Base-by-base conservation (phyloP, 2,888 invertebrate species). In the Thecophora atra region DNA sequence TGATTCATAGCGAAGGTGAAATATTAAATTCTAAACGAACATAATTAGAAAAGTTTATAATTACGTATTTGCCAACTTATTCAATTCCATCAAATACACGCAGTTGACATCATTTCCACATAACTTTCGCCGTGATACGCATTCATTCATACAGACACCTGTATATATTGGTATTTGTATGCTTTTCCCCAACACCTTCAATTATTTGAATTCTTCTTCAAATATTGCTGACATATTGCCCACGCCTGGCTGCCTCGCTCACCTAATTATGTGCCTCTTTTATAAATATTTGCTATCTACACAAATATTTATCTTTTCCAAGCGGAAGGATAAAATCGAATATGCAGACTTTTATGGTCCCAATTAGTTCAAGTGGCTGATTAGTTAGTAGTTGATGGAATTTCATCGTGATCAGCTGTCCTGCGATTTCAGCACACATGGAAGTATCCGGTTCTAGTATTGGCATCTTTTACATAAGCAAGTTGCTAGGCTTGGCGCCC, bases 381-480 rank as follows among this genome's bases (percentile, higher is more conserved):
- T 66, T 52, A 28, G 52, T 66, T 52, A 66, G 47, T 66, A n/a
- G 7, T 19, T 17, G 28, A 17, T 19, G 30, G 28, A 52, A 30
- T 30, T 58, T 58, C 58, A 28, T 17, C 15, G 58, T 58, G 58
- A 58, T 58, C 28, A 58, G 15, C 24, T 58, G 15, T 15, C 2
- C 28, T 7, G 17, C 26, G 0, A 24, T 17, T 24, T 28, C 28
- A 26, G 26, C 58, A 51, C 74, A 54, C 51, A 86, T 86, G 86
- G 86, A 86, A 77, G 82, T 86, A 54, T 81, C 82, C 2, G 81
- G 85, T 67, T 71, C 81, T 7, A 82, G 81, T 51, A 79, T 85
- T 73, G 80, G 82, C 52, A 81, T 85, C 19, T 86, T 86, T 73
- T 85, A 85, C 75, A 73, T 83, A 11, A 82, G 84, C 71, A 84